Evolutionary conservation across 2,888 invertebrate genomes (phyloP).

Genomic region (Himalopsyche japonica): DNA sequence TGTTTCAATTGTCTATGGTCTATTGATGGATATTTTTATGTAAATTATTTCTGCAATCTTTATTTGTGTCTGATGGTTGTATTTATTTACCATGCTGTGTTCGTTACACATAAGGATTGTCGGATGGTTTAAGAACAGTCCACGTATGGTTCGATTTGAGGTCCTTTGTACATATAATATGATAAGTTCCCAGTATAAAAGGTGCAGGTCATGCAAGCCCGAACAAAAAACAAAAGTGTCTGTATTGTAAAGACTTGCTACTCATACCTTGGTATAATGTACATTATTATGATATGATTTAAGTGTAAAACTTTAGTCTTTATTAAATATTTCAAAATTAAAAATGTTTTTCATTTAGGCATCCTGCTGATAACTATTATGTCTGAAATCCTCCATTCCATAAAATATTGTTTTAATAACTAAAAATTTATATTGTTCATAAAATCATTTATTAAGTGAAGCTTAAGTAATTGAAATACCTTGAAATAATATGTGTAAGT

Average conservation of each 20-base stretch:
- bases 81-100: neutral
- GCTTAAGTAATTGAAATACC: too few relatives aligned
- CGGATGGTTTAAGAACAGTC: neutral
- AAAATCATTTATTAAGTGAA: too few relatives aligned
- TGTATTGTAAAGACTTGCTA: conserved; percentile 36
- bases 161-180: conserved; percentile 24
- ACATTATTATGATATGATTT: conserved; percentile 44
- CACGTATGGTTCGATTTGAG: neutral
- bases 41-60: neutral
- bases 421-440: too few relatives aligned
- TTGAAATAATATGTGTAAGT: too few relatives aligned
- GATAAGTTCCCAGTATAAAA: conserved; percentile 21
- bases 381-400: too few relatives aligned
- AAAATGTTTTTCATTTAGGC: neutral
- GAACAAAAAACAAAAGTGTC: conserved; percentile 19
- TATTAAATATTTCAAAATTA: conserved; percentile 42
- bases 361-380: neutral
- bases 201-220: conserved; percentile 15
- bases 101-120: neutral
- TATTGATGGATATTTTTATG: neutral
- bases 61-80: neutral
- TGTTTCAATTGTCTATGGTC: neutral
- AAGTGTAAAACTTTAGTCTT: conserved; percentile 41
- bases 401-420: too few relatives aligned
- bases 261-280: conserved; percentile 40